These are phyloP conservation scores for Hydrotaea diabolus DNA, from an alignment of 2,888 invertebrate species.

Conservation along the genomic window DNA sequence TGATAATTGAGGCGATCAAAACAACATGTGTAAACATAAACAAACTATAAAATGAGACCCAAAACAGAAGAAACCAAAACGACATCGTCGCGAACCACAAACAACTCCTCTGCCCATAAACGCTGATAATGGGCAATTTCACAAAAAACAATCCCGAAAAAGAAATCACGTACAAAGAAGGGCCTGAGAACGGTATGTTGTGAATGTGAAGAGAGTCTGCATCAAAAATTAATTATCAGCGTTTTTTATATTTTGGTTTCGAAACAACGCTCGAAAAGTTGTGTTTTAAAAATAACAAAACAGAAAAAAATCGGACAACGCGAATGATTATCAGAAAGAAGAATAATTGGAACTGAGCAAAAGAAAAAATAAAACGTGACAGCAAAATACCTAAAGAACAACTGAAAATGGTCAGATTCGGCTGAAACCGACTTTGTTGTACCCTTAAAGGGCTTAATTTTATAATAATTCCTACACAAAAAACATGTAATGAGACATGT, in stretches of 20 bases:
- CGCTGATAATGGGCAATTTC: neutral
- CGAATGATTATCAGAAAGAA: neutral
- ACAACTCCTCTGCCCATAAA: neutral
- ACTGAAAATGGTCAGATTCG: neutral
- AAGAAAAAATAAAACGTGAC: neutral
- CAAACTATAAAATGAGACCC: neutral
- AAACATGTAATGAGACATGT: too few species aligned
- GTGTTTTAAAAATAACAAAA: constrained; percentile 15
- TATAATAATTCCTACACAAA: too few species aligned
- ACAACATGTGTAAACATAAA: constrained; percentile 34
- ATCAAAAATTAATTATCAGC: constrained; percentile 38
- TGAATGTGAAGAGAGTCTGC: constrained; percentile 8
- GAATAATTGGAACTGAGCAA: neutral
- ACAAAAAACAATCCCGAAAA: neutral
- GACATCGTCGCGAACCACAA: neutral
- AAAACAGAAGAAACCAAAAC: neutral
- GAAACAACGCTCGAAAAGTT: neutral
- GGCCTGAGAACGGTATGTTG: neutral
- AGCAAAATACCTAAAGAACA: constrained; percentile 2
- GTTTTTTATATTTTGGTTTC: neutral
- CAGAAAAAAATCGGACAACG: neutral
- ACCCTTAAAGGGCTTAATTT: too few species aligned
- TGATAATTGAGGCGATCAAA: constrained; percentile 38
- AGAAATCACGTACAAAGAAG: neutral
- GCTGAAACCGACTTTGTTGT: too few species aligned